A percentile compares a stretch with the other conserved stretches of the same genome.
phyloP scores from a whole-genome alignment of 2,888 invertebrate genomes.

The Drosophila buzzatii region DNA sequence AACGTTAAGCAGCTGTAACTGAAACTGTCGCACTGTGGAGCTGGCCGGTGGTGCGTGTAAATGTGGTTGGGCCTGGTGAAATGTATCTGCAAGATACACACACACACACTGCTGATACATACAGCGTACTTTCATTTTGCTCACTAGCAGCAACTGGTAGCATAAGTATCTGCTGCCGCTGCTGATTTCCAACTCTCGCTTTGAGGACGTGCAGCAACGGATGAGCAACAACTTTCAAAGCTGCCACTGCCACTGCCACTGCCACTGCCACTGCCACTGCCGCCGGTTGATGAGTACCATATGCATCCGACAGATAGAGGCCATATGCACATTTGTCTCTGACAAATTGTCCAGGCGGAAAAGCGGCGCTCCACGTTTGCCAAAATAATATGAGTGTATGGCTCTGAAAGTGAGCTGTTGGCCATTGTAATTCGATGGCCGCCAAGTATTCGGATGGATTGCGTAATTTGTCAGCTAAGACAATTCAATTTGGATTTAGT shows the following conservation, averaged over 20 bases:
- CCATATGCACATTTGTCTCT: slow-evolving; percentile 29
- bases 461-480: slow-evolving; percentile 56
- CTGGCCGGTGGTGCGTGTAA: slow-evolving; percentile 54
- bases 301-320: slow-evolving; percentile 49
- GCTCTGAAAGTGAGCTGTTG: slow-evolving; percentile 38
- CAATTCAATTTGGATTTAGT: slow-evolving; percentile 61
- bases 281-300: slow-evolving; percentile 27
- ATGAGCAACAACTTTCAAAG: slow-evolving; percentile 54
- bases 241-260: slow-evolving; percentile 23
- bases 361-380: background rate
- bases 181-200: slow-evolving; percentile 61
- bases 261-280: slow-evolving; percentile 12
- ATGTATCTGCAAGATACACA: slow-evolving; percentile 47
- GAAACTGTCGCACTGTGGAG: slow-evolving; percentile 42
- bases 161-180: slow-evolving; percentile 34
- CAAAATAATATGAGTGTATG: background rate
- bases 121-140: slow-evolving; percentile 68
- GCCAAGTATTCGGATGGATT: slow-evolving; percentile 39
- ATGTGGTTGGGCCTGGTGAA: slow-evolving; percentile 62
- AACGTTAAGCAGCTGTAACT: slow-evolving; percentile 29
- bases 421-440: slow-evolving; percentile 41
- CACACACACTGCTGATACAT: slow-evolving; percentile 15
- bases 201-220: slow-evolving; percentile 27
- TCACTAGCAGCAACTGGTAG: slow-evolving; percentile 32
- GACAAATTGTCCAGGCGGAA: slow-evolving; percentile 10